Evolutionary conservation across 1,140 invertebrate genomes (phyloP), one percentile per base, ranked within the genome.

Genomic region (Tetramorium alpestre): DNA sequence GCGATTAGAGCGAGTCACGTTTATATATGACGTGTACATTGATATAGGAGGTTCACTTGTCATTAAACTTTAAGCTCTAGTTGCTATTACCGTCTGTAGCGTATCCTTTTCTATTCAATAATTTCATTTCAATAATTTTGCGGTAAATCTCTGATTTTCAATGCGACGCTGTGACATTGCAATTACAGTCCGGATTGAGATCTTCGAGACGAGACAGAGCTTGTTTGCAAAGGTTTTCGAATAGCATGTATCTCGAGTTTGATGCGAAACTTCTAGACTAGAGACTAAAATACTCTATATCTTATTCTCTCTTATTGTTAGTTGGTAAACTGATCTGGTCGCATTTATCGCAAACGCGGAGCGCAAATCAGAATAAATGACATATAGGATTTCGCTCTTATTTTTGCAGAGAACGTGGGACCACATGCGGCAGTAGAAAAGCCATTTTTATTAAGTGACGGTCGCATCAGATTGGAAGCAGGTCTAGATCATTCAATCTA

Each of bases 401-500:
- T 80, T 88, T 58, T 69, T 8, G 65, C 73, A 88, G 95, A 95
- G 75, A 81, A 92, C 75, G 86, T 62, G 51, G 89, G 93, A 38
- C 95, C 96, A 7, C 94, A 95, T 64, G 96, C 96, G 0, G 91
- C 93, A 1, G 94, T 96, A 18, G 96, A 97, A 84, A 97, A 97
- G 87, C 96, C 96, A 38, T 97, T 97, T 93, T 92, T 97, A 56
- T 94, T 97, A 41, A 96, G 96, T 89, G 96, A 97, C 64, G 97
- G 98, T n/a, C 93, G 96, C 51, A 96, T 97, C 18, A 95, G 96
- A 88, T 94, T 99, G 60, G 98, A 99, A 93, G 99, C 98, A 0
- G 98, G 97, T 82, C 95, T 99, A 73, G 98, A 99, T 95, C 99
- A 99, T 93, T 98, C 98, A 84, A 98, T 98, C 91, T 99, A 99